A percentile compares a stretch with the other conserved stretches of the same genome.
phyloP scores from a whole-genome alignment of 2,888 invertebrate species.

The Tigriopus californicus region DNA sequence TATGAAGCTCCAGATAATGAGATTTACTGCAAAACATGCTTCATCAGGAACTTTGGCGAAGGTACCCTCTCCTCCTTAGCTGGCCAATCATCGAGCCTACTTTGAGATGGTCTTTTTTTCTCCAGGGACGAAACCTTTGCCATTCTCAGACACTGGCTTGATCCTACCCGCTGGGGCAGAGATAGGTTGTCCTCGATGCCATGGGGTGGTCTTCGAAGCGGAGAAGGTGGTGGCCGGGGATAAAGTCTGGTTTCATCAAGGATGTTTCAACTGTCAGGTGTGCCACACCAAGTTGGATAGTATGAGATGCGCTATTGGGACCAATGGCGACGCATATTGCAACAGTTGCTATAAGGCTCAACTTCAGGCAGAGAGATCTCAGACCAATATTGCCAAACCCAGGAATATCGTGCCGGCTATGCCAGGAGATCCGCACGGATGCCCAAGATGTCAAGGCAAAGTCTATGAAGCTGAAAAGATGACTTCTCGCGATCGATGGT shows the following conservation, averaged over 20 bases:
- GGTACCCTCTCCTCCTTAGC: neutral
- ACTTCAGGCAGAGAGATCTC: neutral
- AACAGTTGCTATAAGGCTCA: conserved; percentile 2
- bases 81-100: too few species aligned
- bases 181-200: neutral
- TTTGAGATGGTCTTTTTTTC: too few species aligned
- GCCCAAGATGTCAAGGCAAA: conserved; percentile 2
- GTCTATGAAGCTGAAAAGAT: conserved; percentile 8
- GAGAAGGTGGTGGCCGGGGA: neutral
- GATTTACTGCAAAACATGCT: conserved; percentile 2
- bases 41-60: neutral
- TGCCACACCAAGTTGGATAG: neutral
- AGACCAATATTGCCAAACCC: neutral
- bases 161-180: too few species aligned
- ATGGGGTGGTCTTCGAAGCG: conserved; percentile 2
- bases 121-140: too few species aligned
- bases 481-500: neutral
- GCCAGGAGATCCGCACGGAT: neutral
- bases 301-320: neutral
- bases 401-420: neutral
- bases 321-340: neutral
- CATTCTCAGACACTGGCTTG: too few species aligned
- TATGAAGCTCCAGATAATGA: neutral
- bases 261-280: neutral
- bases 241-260: neutral